These are phyloP conservation scores for Zenarchopterus dispar DNA, from an alignment of 2,797 vertebrate genomes.

Conservation along the genomic window DNA sequence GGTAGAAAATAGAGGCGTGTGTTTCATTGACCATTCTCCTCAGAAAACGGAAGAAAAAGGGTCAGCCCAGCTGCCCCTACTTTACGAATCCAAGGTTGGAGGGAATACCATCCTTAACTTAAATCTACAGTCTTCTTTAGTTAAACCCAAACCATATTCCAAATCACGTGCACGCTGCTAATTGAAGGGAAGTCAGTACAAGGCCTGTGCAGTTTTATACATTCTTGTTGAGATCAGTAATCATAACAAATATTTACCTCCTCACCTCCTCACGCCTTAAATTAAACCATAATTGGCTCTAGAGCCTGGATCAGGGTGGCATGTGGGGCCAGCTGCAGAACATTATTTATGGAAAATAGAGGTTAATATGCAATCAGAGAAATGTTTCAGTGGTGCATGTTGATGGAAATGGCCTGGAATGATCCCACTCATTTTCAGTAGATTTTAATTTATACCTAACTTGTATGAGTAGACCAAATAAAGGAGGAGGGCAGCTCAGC, in stretches of 20 bases:
- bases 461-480: constrained; percentile 46
- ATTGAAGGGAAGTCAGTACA: constrained; percentile 3
- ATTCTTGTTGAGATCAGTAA: constrained; percentile 29
- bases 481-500: constrained; percentile 40
- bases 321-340: constrained; percentile 30
- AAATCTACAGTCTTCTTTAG: not conserved
- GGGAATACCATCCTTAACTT: not conserved
- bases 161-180: not conserved
- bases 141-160: not conserved
- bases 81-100: not conserved
- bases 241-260: constrained; percentile 39
- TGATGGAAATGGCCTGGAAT: constrained; percentile 49
- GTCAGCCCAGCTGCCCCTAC: constrained; percentile 4
- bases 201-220: constrained; percentile 5
- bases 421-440: constrained; percentile 61
- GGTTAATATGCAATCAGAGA: constrained; percentile 58
- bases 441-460: constrained; percentile 58
- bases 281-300: constrained; percentile 23
- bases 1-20: too few species aligned
- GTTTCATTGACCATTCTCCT: constrained; percentile 8
- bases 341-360: constrained; percentile 52
- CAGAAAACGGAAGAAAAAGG: constrained; percentile 22
- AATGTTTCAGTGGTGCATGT: constrained; percentile 42
- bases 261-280: constrained; percentile 26
- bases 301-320: constrained; percentile 14